Conservation (phyloP, 2,888 invertebrate genomes). For the Bimastos eiseni region DNA sequence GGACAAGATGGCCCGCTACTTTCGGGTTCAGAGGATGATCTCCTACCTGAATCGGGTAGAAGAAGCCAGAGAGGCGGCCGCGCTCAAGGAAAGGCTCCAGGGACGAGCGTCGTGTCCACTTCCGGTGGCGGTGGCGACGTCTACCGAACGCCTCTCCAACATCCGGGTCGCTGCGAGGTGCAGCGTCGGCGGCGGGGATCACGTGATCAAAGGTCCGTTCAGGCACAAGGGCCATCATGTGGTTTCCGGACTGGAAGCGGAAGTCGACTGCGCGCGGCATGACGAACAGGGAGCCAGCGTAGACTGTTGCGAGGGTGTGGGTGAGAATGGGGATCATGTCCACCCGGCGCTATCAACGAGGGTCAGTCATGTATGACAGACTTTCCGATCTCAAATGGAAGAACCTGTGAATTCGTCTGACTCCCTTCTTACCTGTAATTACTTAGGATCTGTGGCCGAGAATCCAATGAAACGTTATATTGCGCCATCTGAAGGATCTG, state of each 20-base stretch:
- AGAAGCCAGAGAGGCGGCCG: slow-evolving; percentile 8
- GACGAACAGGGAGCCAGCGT: background rate
- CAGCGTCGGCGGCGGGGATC: background rate
- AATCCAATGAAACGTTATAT: no score
- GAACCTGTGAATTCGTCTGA: background rate
- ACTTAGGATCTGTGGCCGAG: no score
- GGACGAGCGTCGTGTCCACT: background rate
- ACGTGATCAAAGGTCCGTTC: background rate
- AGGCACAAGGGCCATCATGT: background rate
- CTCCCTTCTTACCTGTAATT: background rate
- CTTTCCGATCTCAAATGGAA: background rate
- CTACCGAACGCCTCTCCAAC: background rate
- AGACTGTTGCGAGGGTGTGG: slow-evolving; percentile 4
- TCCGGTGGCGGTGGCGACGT: background rate
- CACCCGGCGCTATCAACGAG: background rate
- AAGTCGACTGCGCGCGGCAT: background rate
- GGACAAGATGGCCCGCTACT: slow-evolving; percentile 42
- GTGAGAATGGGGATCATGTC: background rate
- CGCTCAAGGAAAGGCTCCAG: background rate
- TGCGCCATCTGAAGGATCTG: no score
- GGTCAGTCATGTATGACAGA: background rate
- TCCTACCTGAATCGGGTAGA: slow-evolving; percentile 35
- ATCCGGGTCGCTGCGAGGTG: background rate
- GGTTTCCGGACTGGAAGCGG: background rate
- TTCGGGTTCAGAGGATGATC: slow-evolving; percentile 41